These are phyloP conservation scores for Eciton burchellii DNA, from an alignment of 1,140 invertebrate species.

Conservation along the genomic window DNA sequence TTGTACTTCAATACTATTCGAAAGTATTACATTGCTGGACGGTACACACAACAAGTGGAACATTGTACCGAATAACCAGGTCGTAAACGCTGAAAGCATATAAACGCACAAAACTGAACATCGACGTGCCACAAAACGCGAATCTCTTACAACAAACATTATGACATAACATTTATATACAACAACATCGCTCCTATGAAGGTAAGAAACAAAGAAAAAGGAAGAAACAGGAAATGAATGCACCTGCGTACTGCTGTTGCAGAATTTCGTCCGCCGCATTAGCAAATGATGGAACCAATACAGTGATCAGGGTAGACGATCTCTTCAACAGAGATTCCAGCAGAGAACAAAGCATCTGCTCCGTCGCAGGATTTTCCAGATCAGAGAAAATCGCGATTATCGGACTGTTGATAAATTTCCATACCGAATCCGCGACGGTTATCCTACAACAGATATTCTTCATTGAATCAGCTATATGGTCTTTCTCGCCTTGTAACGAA, in stretches of 20 bases:
- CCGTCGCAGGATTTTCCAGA: conserved; percentile 68
- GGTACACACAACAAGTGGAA: conserved; percentile 77
- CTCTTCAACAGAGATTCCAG: conserved; percentile 76
- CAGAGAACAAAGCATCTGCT: conserved; percentile 73
- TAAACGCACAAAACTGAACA: not conserved
- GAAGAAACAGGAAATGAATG: too few relatives aligned
- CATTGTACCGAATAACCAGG: conserved; percentile 82
- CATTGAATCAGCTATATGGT: not conserved
- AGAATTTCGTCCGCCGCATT: conserved; percentile 61
- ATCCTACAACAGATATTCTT: conserved; percentile 39
- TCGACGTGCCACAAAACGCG: too few relatives aligned
- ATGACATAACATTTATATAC: conserved; percentile 4
- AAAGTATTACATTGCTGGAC: conserved; percentile 69
- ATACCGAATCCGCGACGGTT: conserved; percentile 71
- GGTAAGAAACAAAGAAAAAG: too few relatives aligned
- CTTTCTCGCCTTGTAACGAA: not conserved
- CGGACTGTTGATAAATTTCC: conserved; percentile 77
- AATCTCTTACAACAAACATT: not conserved
- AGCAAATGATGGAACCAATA: conserved; percentile 76
- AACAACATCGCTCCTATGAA: not conserved
- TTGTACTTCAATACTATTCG: conserved; percentile 79
- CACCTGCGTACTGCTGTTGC: conserved; percentile 75
- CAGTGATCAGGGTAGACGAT: conserved; percentile 76
- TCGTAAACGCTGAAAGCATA: conserved; percentile 77
- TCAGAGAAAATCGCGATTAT: conserved; percentile 77